A percentile compares a stretch with the other conserved stretches of the same genome.
These are phyloP conservation scores for Syrrhaptes paradoxus DNA, from an alignment of 2,113 vertebrate genomes.

Conservation along the genomic window DNA sequence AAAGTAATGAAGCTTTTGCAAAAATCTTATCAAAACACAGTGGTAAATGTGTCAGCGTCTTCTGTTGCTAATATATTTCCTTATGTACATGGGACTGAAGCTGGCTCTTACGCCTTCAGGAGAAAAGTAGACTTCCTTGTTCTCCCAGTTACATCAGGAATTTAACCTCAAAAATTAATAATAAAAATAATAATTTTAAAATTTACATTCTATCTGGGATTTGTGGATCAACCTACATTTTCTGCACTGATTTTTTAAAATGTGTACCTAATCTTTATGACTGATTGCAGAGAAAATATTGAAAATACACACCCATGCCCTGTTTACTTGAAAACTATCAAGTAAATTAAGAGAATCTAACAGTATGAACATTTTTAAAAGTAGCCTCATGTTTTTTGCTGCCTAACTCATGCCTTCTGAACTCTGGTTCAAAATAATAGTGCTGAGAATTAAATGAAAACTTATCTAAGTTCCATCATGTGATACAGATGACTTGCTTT, in stretches of 20 bases:
- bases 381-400: not conserved
- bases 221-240: not conserved
- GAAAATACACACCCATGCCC: not conserved
- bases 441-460: not conserved
- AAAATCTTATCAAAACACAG: not conserved
- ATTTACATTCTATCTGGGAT: not conserved
- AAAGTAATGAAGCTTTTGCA: not conserved
- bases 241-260: not conserved
- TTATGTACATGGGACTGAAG: accelerated
- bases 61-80: not conserved
- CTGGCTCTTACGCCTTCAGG: not conserved
- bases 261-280: not conserved
- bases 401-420: not conserved
- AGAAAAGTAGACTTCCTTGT: not conserved
- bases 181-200: not conserved
- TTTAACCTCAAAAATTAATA: not conserved
- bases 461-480: not conserved
- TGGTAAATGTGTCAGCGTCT: not conserved
- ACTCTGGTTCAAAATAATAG: not conserved
- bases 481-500: not conserved
- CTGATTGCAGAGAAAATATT: not conserved
- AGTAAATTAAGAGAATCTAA: not conserved
- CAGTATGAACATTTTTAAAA: not conserved
- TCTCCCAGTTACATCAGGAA: not conserved
- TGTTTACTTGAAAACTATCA: not conserved